Conservation (phyloP, 2,888 invertebrate species). For the Magallana nippona region DNA sequence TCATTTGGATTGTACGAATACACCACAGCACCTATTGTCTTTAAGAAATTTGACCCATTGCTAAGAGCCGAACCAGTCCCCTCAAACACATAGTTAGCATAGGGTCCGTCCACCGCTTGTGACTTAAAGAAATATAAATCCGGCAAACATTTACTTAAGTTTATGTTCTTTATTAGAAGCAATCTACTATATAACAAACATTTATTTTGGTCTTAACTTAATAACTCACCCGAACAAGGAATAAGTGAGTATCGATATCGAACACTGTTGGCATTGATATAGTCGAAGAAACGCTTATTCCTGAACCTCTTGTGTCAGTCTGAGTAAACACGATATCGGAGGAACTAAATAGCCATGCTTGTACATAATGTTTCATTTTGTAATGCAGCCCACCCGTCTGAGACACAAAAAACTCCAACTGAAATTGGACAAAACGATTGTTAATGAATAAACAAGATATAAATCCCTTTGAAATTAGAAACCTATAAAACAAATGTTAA, state of each 20-base stretch:
- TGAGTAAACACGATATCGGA: neutral
- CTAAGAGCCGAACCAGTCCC: neutral
- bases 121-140: neutral
- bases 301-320: neutral
- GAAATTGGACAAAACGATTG: too few species aligned
- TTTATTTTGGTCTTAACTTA: too few species aligned
- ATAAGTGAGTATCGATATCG: neutral
- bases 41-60: neutral
- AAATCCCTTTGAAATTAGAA: too few species aligned
- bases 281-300: neutral
- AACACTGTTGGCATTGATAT: neutral
- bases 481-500: too few species aligned
- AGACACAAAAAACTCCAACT: neutral
- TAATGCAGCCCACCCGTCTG: neutral
- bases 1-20: neutral
- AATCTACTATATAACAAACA: too few species aligned
- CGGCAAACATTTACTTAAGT: too few species aligned
- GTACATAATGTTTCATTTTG: neutral
- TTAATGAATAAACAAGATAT: too few species aligned
- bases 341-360: neutral
- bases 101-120: neutral
- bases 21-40: neutral
- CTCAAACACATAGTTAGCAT: conserved; percentile 2
- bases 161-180: too few species aligned
- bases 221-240: neutral